phyloP scores from a whole-genome alignment of 1,140 invertebrate species.

The Gerris buenoi region DNA sequence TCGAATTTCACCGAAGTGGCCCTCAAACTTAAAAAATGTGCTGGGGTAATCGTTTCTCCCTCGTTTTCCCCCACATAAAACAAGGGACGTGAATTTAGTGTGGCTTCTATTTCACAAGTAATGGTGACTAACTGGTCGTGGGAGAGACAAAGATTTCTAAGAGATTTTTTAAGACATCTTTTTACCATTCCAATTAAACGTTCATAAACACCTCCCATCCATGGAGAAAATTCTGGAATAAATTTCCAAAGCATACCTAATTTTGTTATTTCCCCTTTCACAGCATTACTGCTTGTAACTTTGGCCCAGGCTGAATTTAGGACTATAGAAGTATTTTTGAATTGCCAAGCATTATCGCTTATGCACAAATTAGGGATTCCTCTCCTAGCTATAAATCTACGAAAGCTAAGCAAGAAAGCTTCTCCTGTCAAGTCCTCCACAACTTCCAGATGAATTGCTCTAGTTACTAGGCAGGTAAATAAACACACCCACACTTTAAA shows the following conservation, averaged over 20 bases:
- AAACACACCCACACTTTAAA: conserved; percentile 26
- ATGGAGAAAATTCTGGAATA: neutral
- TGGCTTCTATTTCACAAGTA: neutral
- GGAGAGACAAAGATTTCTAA: neutral
- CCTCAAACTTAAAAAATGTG: neutral
- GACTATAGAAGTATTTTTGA: neutral
- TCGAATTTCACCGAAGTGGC: neutral
- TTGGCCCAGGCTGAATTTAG: neutral
- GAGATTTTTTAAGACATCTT: neutral
- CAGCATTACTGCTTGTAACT: neutral
- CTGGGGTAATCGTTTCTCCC: neutral
- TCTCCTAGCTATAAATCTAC: conserved; percentile 25
- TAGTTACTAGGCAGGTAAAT: conserved; percentile 27
- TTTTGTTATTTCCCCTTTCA: neutral
- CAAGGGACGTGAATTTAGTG: neutral
- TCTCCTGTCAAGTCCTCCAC: conserved; percentile 21
- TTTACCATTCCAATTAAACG: neutral
- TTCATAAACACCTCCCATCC: neutral
- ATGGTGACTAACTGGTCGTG: neutral
- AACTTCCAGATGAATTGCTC: conserved; percentile 29
- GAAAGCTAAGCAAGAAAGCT: conserved; percentile 21
- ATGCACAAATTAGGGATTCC: conserved; percentile 26
- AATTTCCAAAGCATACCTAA: neutral
- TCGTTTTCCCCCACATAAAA: neutral
- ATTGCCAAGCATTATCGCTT: conserved; percentile 11